Evolutionary conservation across 2,888 invertebrate genomes (phyloP).

Genomic region (Agrotis ipsilon): DNA sequence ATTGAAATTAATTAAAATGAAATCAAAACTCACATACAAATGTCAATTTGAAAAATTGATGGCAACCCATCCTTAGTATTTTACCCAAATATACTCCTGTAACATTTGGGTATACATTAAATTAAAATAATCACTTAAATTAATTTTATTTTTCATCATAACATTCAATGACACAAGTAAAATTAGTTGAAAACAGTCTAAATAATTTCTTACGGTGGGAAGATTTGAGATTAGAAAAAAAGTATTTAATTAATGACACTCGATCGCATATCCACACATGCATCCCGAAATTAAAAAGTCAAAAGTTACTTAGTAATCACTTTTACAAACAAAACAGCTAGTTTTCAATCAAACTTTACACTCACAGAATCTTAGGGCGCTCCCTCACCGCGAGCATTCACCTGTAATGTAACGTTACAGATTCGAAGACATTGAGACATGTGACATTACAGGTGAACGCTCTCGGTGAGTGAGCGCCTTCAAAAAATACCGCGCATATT

Average conservation of each 20-base stretch:
- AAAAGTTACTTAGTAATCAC: no score
- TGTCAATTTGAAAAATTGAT: not conserved
- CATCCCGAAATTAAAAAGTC: not conserved
- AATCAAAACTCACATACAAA: not conserved
- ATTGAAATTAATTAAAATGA: not conserved
- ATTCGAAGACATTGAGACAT: no score
- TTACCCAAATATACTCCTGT: not conserved
- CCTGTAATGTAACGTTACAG: no score
- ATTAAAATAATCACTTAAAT: not conserved
- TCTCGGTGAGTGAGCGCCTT: no score
- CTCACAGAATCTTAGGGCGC: not conserved
- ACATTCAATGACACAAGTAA: conserved; percentile 22
- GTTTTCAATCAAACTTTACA: conserved; percentile 13
- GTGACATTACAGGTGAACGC: no score
- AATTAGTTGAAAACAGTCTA: conserved; percentile 26
- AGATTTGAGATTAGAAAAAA: not conserved
- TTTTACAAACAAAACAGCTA: not conserved
- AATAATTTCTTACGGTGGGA: conserved; percentile 23
- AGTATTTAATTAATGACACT: conserved; percentile 1
- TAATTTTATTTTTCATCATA: conserved; percentile 16
- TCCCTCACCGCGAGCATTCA: no score
- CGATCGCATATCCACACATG: not conserved
- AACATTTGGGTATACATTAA: not conserved
- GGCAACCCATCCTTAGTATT: conserved; percentile 19
- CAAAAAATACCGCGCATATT: conserved; percentile 45